phyloP scores from a whole-genome alignment of 2,797 vertebrate species.

The Nasua narica region DNA sequence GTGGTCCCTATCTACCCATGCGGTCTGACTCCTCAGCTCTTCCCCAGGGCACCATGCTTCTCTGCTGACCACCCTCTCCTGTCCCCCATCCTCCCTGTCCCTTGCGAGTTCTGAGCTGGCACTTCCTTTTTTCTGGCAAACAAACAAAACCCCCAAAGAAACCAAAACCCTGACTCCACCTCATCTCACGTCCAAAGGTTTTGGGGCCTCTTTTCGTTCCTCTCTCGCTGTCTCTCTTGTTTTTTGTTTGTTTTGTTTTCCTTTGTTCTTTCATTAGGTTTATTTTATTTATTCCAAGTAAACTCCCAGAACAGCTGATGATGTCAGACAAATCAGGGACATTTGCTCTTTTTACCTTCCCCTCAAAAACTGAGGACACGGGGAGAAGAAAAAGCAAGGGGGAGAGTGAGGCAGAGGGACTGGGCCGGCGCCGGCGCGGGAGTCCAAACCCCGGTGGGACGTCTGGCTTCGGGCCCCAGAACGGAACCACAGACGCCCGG shows the following conservation, averaged over 20 bases:
- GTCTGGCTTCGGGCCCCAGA: constrained; percentile 67
- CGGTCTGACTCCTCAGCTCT: constrained; percentile 17
- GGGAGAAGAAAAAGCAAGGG: constrained; percentile 73
- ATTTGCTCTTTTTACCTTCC: constrained; percentile 68
- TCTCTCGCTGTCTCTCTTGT: background rate
- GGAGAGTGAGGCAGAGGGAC: constrained; percentile 49
- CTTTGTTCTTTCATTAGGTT: constrained; percentile 49
- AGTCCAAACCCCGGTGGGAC: constrained; percentile 65
- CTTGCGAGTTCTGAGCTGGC: constrained; percentile 69
- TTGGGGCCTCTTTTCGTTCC: constrained; percentile 48
- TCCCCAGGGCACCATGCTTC: constrained; percentile 70
- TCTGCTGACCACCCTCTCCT: constrained; percentile 63
- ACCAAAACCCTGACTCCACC: constrained; percentile 68
- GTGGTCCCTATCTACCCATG: rapidly evolving
- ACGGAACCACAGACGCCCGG: constrained; percentile 15
- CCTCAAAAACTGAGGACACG: constrained; percentile 67
- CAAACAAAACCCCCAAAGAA: constrained; percentile 21
- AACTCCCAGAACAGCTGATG: constrained; percentile 75
- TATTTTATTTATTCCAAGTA: constrained; percentile 74
- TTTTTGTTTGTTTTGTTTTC: constrained; percentile 51
- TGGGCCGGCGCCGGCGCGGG: background rate
- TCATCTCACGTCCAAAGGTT: background rate
- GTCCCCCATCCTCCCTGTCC: background rate
- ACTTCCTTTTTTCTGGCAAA: constrained; percentile 56
- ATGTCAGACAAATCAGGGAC: constrained; percentile 77